A percentile compares a stretch with the other conserved stretches of the same genome.
phyloP scores from a whole-genome alignment of 2,797 vertebrate species.

The Okamejei kenojei region DNA sequence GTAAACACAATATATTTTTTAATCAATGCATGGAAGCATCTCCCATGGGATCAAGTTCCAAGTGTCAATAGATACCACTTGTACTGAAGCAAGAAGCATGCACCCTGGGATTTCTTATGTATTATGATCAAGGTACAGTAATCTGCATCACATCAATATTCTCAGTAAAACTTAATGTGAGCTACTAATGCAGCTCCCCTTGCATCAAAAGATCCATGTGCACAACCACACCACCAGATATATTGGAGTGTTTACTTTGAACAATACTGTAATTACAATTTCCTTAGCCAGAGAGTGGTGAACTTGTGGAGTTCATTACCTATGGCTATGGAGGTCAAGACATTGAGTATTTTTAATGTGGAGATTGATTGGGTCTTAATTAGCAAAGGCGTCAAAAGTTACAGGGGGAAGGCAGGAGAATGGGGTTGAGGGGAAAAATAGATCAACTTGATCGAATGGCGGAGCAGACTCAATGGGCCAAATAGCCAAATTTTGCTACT shows the following conservation, averaged over 20 bases:
- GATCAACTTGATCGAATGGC: no score
- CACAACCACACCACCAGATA: no score
- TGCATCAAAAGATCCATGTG: neutral
- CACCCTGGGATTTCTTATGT: neutral
- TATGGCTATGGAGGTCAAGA: no score
- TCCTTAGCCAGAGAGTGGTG: no score
- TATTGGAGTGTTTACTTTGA: neutral
- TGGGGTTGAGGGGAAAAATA: no score
- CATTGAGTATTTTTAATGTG: no score
- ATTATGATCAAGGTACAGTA: neutral
- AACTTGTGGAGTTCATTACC: no score
- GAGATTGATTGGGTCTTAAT: no score
- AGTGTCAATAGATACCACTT: neutral
- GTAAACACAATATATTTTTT: neutral
- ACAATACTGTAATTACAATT: neutral
- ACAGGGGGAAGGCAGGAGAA: no score
- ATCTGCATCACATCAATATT: neutral
- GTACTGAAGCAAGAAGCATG: neutral
- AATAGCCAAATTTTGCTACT: no score
- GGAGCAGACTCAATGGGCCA: no score
- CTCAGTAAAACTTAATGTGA: neutral
- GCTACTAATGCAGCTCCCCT: neutral
- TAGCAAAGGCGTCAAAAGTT: no score
- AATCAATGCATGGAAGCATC: neutral
- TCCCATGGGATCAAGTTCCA: neutral